These are phyloP conservation scores for Euleptes europaea DNA, from an alignment of 2,113 vertebrate genomes.

Conservation along the genomic window DNA sequence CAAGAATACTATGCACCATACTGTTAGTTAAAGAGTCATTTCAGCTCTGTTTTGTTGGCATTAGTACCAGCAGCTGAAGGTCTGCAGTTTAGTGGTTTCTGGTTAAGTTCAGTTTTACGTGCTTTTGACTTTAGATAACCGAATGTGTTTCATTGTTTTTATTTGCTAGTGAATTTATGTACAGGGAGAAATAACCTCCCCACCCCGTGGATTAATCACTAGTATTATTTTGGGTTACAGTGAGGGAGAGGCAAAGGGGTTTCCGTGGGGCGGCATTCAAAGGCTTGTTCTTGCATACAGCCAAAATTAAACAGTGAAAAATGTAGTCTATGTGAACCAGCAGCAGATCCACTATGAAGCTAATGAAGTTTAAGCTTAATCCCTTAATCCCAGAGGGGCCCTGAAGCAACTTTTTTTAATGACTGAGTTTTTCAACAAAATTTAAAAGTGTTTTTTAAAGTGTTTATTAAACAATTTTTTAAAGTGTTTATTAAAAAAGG, in stretches of 20 bases:
- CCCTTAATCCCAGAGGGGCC: too few species aligned
- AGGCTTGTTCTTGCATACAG: neutral
- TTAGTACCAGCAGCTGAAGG: fast-evolving
- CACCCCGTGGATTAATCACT: neutral
- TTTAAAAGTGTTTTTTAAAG: too few species aligned
- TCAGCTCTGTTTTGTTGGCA: neutral
- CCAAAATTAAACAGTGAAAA: neutral
- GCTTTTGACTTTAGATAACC: neutral
- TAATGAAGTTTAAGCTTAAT: too few species aligned
- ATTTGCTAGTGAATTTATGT: neutral
- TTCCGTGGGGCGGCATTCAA: neutral
- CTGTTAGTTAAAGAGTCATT: neutral
- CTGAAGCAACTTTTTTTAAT: too few species aligned
- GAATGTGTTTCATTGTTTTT: slow-evolving; percentile 17
- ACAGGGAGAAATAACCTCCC: neutral
- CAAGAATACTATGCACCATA: slow-evolving; percentile 1
- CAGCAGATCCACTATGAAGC: too few species aligned
- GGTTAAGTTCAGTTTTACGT: neutral
- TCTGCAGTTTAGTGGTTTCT: neutral
- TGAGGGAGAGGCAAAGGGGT: neutral
- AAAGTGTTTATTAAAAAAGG: too few species aligned
- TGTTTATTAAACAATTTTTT: too few species aligned
- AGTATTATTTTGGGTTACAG: neutral
- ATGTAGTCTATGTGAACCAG: neutral
- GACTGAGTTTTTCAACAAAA: too few species aligned